phyloP scores from a whole-genome alignment of 2,113 vertebrate species.

The Labeo rohita region DNA sequence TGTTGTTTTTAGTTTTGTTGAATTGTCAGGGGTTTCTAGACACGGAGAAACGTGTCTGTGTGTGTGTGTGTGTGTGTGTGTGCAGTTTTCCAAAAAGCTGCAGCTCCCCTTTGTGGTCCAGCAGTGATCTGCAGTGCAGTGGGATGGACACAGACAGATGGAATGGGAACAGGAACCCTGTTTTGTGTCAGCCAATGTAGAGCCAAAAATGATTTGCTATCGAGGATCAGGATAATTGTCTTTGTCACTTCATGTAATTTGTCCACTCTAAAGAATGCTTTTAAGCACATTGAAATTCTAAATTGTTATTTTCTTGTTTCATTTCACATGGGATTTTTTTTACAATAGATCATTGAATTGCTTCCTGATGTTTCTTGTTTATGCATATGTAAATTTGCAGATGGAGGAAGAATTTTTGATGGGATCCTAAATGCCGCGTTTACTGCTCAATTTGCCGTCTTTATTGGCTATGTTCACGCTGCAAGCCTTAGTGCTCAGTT shows the following conservation, averaged over 20 bases:
- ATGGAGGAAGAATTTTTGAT: neutral
- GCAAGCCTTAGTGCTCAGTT: no score
- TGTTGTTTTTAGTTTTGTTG: neutral
- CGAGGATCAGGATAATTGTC: slow-evolving; percentile 6
- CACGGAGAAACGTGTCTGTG: neutral
- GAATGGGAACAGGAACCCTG: slow-evolving; percentile 59
- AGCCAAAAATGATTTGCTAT: neutral
- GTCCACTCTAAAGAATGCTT: slow-evolving; percentile 2
- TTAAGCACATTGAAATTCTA: slow-evolving; percentile 11
- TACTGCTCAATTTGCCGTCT: neutral
- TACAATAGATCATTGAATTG: neutral
- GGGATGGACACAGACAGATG: slow-evolving; percentile 54
- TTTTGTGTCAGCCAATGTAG: neutral
- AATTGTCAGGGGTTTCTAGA: neutral
- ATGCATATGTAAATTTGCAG: slow-evolving; percentile 21
- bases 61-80: slow-evolving; percentile 30
- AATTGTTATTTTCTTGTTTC: slow-evolving; percentile 1
- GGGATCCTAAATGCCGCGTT: neutral
- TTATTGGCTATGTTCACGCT: no score
- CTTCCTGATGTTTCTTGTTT: slow-evolving; percentile 12
- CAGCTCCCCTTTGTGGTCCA: slow-evolving; percentile 87
- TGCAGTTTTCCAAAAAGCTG: slow-evolving; percentile 78
- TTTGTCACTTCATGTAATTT: slow-evolving; percentile 6
- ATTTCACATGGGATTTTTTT: slow-evolving; percentile 10
- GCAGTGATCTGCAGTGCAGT: slow-evolving; percentile 71